Conservation (phyloP, 2,797 vertebrate genomes). For the Potorous gilbertii region DNA sequence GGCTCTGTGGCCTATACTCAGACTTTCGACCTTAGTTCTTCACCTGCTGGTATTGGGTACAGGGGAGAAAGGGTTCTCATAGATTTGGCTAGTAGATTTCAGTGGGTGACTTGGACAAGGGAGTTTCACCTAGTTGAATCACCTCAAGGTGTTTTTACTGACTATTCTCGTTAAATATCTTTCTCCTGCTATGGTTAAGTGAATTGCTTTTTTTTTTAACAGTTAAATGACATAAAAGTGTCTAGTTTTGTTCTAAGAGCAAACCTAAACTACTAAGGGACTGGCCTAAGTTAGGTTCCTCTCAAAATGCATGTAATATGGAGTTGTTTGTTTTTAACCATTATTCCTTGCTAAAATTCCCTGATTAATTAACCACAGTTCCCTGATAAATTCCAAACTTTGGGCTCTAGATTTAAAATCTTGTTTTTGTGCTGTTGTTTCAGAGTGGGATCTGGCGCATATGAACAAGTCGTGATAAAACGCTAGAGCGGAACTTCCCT, state of each 20-base stretch:
- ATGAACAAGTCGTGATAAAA: constrained; percentile 98
- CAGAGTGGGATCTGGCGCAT: constrained; percentile 93
- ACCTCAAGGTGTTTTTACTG: not conserved
- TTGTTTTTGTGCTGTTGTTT: constrained; percentile 60
- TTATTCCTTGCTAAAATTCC: not conserved
- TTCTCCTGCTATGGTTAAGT: not conserved
- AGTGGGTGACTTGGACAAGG: not conserved
- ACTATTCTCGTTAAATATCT: not conserved
- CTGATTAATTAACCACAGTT: not conserved
- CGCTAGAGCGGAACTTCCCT: constrained; percentile 84
- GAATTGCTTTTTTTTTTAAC: not conserved
- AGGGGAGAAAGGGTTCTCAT: not conserved
- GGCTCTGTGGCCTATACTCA: not conserved
- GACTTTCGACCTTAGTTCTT: not conserved
- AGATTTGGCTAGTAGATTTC: not conserved
- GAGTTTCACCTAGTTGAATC: not conserved
- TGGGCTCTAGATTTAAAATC: constrained; percentile 34
- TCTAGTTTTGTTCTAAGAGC: not conserved
- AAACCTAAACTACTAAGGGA: not conserved
- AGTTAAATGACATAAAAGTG: not conserved
- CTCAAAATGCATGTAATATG: not conserved
- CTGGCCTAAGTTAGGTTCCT: not conserved
- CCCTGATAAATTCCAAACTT: not conserved
- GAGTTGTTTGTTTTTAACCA: not conserved
- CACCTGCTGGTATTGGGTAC: not conserved